Evolutionary conservation across 2,113 vertebrate genomes (phyloP).

Genomic region (Eptesicus fuscus): DNA sequence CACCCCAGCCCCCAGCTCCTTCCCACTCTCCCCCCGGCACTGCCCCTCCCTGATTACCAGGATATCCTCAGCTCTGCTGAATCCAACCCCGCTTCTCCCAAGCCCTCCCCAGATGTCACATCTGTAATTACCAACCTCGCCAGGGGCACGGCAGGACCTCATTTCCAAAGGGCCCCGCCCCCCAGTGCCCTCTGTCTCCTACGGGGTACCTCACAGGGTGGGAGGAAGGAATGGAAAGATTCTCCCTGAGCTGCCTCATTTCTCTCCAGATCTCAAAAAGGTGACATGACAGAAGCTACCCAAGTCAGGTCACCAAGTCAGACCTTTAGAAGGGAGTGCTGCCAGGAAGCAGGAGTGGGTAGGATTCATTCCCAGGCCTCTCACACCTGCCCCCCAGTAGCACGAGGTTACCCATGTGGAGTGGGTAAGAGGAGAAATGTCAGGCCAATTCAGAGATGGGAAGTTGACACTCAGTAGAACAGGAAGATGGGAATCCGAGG

Average conservation of each 20-base stretch:
- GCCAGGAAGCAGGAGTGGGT: accelerated
- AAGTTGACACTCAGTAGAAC: background rate
- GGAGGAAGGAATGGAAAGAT: background rate
- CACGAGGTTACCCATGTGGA: background rate
- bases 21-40: background rate
- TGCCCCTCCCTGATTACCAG: conserved; percentile 52
- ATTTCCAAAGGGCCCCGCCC: conserved; percentile 45
- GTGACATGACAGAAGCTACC: background rate
- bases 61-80: conserved; percentile 37
- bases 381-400: background rate
- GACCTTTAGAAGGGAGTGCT: background rate
- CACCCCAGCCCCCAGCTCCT: background rate
- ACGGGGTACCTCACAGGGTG: background rate
- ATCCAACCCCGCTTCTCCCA: conserved; percentile 29
- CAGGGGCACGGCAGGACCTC: conserved; percentile 46
- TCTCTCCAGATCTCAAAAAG: background rate
- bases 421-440: background rate
- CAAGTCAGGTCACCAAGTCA: background rate
- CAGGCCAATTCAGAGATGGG: background rate
- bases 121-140: conserved; percentile 68
- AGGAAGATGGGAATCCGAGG: background rate
- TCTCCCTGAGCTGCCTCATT: background rate
- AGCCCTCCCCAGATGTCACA: conserved; percentile 49
- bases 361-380: background rate
- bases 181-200: background rate